These are phyloP conservation scores for Brotogeris chrysoptera DNA, from an alignment of 2,797 vertebrate genomes.

Conservation along the genomic window DNA sequence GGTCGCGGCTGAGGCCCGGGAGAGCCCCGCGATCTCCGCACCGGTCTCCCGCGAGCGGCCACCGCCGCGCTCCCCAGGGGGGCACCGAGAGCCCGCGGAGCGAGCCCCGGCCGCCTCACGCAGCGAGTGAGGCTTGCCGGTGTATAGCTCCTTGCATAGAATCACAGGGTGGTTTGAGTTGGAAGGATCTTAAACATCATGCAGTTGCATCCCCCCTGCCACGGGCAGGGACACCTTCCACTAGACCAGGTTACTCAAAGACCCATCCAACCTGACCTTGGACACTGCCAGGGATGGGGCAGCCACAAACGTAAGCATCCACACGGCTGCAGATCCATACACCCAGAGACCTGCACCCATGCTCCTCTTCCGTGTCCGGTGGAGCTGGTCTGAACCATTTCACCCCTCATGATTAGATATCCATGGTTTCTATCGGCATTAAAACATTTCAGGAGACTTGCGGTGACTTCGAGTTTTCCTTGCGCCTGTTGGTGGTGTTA, in stretches of 20 bases:
- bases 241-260: not conserved
- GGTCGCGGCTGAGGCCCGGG: not conserved
- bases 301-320: not conserved
- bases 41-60: not conserved
- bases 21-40: not conserved
- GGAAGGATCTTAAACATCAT: not conserved
- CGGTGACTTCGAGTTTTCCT: not conserved
- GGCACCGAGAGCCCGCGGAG: not conserved
- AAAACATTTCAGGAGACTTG: not conserved
- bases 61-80: no score
- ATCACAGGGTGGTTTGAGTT: not conserved
- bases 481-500: not conserved
- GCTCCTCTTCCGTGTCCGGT: not conserved
- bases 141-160: accelerated
- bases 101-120: not conserved
- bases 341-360: accelerated
- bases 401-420: not conserved
- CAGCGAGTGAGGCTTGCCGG: not conserved
- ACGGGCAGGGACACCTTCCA: not conserved
- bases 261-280: not conserved
- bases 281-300: not conserved
- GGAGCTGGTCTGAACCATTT: not conserved
- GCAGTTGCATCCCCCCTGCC: not conserved
- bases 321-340: not conserved
- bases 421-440: accelerated